Evolutionary conservation across 2,113 vertebrate species (phyloP).

Genomic region (Pheucticus melanocephalus): DNA sequence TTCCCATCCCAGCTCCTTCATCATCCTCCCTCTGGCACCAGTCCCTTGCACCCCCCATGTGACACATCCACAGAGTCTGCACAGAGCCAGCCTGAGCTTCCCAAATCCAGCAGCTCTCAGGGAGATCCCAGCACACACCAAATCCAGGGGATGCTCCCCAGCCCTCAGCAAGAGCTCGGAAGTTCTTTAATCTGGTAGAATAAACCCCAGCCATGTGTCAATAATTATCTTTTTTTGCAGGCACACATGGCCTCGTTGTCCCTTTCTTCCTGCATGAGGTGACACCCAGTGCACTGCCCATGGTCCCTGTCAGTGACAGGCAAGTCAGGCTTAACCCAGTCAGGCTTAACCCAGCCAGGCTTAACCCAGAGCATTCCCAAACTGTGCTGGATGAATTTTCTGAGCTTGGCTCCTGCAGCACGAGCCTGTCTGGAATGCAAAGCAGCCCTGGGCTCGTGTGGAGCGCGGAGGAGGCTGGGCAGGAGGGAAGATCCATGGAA

Average conservation of each 20-base stretch:
- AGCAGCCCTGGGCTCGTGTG: background rate
- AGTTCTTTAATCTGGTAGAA: background rate
- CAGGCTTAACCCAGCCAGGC: background rate
- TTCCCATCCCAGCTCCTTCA: background rate
- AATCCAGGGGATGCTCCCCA: background rate
- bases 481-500: conserved; percentile 6
- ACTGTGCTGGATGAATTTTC: conserved; percentile 1
- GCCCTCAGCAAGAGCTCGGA: background rate
- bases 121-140: background rate
- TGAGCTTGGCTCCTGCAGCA: background rate
- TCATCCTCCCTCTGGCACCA: background rate
- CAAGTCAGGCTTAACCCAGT: background rate
- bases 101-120: background rate
- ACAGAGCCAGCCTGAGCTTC: background rate
- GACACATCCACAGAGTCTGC: background rate
- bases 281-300: background rate
- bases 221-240: background rate
- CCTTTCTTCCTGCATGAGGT: background rate
- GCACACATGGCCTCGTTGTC: background rate
- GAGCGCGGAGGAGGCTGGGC: background rate
- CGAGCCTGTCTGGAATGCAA: conserved; percentile 19
- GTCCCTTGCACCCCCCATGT: accelerated
- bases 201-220: background rate
- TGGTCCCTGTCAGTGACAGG: background rate
- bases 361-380: background rate